Evolutionary conservation across 1,140 invertebrate genomes (phyloP).

Genomic region (Ericerus pela): DNA sequence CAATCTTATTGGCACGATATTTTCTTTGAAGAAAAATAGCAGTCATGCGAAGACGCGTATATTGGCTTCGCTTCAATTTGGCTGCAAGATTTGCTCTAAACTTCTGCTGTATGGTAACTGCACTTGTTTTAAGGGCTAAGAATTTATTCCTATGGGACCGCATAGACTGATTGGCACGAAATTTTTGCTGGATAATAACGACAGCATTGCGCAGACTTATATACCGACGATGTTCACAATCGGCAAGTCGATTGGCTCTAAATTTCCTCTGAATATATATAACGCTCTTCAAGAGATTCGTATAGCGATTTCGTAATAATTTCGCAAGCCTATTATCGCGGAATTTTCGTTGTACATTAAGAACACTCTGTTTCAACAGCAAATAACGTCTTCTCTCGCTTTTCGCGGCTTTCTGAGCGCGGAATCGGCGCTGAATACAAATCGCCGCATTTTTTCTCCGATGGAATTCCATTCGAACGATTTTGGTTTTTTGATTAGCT

Average conservation of each 20-base stretch:
- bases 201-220: slow-evolving; percentile 26
- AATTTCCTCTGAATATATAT: slow-evolving; percentile 34
- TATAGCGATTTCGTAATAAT: slow-evolving; percentile 28
- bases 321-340: slow-evolving; percentile 31
- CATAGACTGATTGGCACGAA: slow-evolving; percentile 24
- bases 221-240: slow-evolving; percentile 30
- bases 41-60: slow-evolving; percentile 21
- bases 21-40: background rate
- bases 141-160: slow-evolving; percentile 24
- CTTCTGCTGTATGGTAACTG: slow-evolving; percentile 38
- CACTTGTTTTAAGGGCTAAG: slow-evolving; percentile 30
- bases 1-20: background rate
- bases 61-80: slow-evolving; percentile 23
- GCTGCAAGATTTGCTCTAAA: slow-evolving; percentile 28
- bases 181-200: slow-evolving; percentile 31
- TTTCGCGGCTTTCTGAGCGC: slow-evolving; percentile 29
- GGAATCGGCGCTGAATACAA: slow-evolving; percentile 30
- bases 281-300: slow-evolving; percentile 28
- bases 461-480: slow-evolving; percentile 27
- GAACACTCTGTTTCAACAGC: slow-evolving; percentile 24
- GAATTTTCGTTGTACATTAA: slow-evolving; percentile 33
- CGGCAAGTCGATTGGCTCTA: slow-evolving; percentile 30
- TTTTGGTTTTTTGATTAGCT: slow-evolving; percentile 10
- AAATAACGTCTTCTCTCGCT: slow-evolving; percentile 28
- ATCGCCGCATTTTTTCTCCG: slow-evolving; percentile 26